phyloP scores from a whole-genome alignment of 2,113 vertebrate species.

The Anarhynchus alexandrinus region DNA sequence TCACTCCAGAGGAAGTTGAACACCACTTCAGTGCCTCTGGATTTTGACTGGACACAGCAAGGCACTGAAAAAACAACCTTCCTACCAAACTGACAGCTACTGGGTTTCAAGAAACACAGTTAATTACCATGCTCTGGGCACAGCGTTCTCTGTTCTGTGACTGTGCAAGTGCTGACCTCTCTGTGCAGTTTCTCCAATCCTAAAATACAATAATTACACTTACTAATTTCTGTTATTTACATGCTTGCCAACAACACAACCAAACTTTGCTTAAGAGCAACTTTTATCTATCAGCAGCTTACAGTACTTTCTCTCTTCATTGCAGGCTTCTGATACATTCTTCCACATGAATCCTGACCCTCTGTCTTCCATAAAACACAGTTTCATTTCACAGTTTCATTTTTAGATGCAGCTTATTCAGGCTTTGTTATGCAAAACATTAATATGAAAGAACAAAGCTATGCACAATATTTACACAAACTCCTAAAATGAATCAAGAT shows the following conservation, averaged over 20 bases:
- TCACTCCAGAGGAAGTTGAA: neutral
- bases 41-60: neutral
- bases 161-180: neutral
- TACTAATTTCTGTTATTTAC: neutral
- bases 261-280: neutral
- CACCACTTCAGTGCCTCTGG: neutral
- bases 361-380: neutral
- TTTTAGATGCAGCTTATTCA: neutral
- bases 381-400: neutral
- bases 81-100: neutral
- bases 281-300: neutral
- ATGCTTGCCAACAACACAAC: neutral
- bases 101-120: neutral
- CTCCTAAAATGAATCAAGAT: neutral
- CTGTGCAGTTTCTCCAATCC: neutral
- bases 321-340: neutral
- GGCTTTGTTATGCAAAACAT: neutral
- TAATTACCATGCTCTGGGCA: neutral
- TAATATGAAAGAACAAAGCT: neutral
- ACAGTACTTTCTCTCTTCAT: neutral
- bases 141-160: neutral
- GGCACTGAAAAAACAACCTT: neutral
- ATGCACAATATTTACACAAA: neutral
- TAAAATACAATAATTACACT: neutral
- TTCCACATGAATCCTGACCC: neutral